phyloP scores from a whole-genome alignment of 2,113 vertebrate species.

The Alligator sinensis region DNA sequence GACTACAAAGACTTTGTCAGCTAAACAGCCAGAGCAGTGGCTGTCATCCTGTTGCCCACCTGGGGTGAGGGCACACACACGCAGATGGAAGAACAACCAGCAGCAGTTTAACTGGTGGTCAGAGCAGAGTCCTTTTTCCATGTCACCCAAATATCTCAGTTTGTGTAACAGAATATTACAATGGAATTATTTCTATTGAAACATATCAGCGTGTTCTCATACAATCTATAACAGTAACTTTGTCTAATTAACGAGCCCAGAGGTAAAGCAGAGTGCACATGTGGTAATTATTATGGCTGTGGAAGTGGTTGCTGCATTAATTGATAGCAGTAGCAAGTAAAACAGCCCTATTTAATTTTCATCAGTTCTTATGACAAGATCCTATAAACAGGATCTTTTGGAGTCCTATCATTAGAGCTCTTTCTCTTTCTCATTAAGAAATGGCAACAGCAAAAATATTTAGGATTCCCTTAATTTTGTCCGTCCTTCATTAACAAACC shows the following conservation, averaged over 20 bases:
- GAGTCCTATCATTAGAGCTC: neutral
- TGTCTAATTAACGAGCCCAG: slow-evolving; percentile 63
- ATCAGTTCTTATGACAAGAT: slow-evolving; percentile 28
- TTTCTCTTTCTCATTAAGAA: slow-evolving; percentile 42
- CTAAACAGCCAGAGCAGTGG: neutral
- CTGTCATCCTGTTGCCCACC: neutral
- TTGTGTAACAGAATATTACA: neutral
- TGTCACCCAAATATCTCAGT: neutral
- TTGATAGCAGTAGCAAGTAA: slow-evolving; percentile 69
- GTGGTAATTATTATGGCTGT: slow-evolving; percentile 66
- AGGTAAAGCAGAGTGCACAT: slow-evolving; percentile 49
- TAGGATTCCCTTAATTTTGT: slow-evolving; percentile 13
- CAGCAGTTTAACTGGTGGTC: neutral
- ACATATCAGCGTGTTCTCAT: neutral
- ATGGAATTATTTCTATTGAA: neutral
- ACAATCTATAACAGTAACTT: slow-evolving; percentile 13
- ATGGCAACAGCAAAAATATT: slow-evolving; percentile 5
- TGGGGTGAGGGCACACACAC: neutral
- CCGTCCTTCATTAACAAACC: neutral
- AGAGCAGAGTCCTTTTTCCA: neutral
- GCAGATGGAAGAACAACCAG: neutral
- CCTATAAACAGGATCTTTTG: slow-evolving; percentile 57
- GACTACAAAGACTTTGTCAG: neutral
- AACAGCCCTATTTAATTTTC: slow-evolving; percentile 66
- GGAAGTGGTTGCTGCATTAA: slow-evolving; percentile 71